Conservation (phyloP, 2,113 vertebrate genomes). For the Datnioides undecimradiatus region DNA sequence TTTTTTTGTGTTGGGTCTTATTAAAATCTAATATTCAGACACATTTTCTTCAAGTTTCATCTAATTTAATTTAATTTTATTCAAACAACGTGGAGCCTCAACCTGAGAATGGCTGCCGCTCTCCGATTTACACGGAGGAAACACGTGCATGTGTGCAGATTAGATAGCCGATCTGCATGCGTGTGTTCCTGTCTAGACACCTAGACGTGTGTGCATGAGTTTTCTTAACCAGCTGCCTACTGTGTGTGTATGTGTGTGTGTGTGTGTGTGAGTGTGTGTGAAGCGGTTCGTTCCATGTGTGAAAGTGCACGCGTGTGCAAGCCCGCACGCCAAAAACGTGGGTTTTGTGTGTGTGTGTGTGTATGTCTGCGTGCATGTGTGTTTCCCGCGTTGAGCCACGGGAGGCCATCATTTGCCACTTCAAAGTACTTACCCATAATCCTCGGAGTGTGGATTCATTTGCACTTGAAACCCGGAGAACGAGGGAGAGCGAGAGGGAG, state of each 20-base stretch:
- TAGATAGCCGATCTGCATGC: background rate
- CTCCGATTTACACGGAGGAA: background rate
- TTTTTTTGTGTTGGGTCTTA: background rate
- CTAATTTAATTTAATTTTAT: background rate
- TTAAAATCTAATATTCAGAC: too few relatives aligned
- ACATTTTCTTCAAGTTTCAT: background rate
- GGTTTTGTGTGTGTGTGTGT: background rate
- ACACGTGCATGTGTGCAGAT: background rate
- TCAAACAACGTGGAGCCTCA: background rate
- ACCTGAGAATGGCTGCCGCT: background rate
- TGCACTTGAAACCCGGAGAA: conserved; percentile 71
- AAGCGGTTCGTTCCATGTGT: background rate
- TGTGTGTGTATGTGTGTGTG: background rate
- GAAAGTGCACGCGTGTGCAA: background rate
- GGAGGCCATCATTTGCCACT: conserved; percentile 71
- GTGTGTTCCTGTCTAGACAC: conserved; percentile 6
- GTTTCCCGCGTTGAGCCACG: conserved; percentile 39
- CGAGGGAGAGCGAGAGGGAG: conserved; percentile 4
- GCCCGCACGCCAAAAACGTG: background rate
- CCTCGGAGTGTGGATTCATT: conserved; percentile 74
- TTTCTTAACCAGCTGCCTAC: conserved; percentile 10
- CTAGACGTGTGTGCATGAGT: background rate
- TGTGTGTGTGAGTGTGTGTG: background rate
- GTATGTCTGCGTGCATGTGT: background rate
- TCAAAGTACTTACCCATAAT: conserved; percentile 73